A percentile compares a stretch with the other conserved stretches of the same genome.
phyloP scores from a whole-genome alignment of 2,797 vertebrate genomes.

The Hoplostethus atlanticus region DNA sequence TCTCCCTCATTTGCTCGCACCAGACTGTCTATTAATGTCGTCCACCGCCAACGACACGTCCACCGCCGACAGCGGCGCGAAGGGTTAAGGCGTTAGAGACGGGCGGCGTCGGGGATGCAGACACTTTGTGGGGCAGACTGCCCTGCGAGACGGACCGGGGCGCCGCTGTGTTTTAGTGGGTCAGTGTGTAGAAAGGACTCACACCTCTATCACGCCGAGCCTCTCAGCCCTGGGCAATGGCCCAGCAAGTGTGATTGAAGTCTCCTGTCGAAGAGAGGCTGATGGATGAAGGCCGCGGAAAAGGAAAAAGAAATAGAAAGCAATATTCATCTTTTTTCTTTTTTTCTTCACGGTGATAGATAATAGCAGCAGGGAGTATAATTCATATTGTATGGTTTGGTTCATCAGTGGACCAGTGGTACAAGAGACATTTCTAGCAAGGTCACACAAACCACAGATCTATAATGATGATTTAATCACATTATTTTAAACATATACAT shows the following conservation, averaged over 20 bases:
- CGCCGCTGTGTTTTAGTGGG: slow-evolving; percentile 47
- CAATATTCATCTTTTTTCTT: slow-evolving; percentile 3
- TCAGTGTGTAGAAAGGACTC: slow-evolving; percentile 58
- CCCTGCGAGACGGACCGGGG: neutral
- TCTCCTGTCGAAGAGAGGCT: slow-evolving; percentile 48
- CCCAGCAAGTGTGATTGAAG: slow-evolving; percentile 62
- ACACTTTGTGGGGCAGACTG: slow-evolving; percentile 2
- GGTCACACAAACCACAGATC: neutral
- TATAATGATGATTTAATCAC: slow-evolving; percentile 10
- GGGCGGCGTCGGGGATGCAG: neutral
- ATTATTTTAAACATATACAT: slow-evolving; percentile 13
- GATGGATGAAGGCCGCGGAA: slow-evolving; percentile 40
- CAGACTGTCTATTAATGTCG: slow-evolving; percentile 50
- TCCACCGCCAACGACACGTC: slow-evolving; percentile 18
- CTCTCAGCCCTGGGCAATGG: slow-evolving; percentile 57
- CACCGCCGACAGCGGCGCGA: slow-evolving; percentile 7
- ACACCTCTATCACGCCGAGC: slow-evolving; percentile 60
- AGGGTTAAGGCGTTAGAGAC: slow-evolving; percentile 20
- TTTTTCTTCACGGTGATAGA: neutral
- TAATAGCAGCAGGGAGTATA: slow-evolving; percentile 13
- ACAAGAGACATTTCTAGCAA: slow-evolving; percentile 18
- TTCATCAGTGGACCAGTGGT: neutral
- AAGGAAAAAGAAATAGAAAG: slow-evolving; percentile 23
- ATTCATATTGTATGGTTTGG: slow-evolving; percentile 7
- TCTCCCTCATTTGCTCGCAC: slow-evolving; percentile 48